Percentiles rank a stretch among this genome's conserved stretches.
phyloP scores from a whole-genome alignment of 1,140 invertebrate species.

The Pemphigus obesinymphae region DNA sequence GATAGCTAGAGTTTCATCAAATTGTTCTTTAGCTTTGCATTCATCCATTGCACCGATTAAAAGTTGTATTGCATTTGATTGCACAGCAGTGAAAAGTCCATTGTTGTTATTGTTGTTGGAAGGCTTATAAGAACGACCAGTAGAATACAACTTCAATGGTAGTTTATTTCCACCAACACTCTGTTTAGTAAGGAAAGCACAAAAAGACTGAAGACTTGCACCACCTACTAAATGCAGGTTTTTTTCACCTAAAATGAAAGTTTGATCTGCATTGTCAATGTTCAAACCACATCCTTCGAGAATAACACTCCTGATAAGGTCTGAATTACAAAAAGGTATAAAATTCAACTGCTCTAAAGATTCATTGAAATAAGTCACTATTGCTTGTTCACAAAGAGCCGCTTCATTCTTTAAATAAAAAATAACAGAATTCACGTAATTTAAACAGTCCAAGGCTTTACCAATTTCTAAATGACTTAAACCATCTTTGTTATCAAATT shows the following conservation, averaged over 20 bases:
- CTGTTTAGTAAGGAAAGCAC: constrained; percentile 62
- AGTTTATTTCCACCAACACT: constrained; percentile 55
- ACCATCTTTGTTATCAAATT: constrained; percentile 44
- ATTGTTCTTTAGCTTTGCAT: constrained; percentile 51
- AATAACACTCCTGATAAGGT: constrained; percentile 63
- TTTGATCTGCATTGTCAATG: constrained; percentile 62
- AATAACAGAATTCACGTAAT: constrained; percentile 57
- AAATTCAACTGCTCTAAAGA: constrained; percentile 53
- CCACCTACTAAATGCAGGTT: constrained; percentile 62
- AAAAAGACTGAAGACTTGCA: constrained; percentile 59
- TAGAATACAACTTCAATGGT: constrained; percentile 60
- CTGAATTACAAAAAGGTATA: constrained; percentile 59
- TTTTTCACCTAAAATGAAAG: constrained; percentile 48
- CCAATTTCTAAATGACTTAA: constrained; percentile 59
- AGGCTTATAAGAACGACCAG: constrained; percentile 44
- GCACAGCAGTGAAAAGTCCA: constrained; percentile 60
- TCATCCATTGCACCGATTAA: constrained; percentile 54
- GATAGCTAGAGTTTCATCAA: constrained; percentile 53
- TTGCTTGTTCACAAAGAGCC: constrained; percentile 61
- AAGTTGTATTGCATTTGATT: constrained; percentile 58
- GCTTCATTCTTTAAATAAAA: constrained; percentile 62
- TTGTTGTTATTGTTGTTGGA: constrained; percentile 38
- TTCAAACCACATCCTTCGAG: constrained; percentile 65
- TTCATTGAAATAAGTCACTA: constrained; percentile 55
- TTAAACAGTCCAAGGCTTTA: constrained; percentile 54